Conservation (phyloP, 2,797 vertebrate genomes). For the Eupleurogrammus muticus region DNA sequence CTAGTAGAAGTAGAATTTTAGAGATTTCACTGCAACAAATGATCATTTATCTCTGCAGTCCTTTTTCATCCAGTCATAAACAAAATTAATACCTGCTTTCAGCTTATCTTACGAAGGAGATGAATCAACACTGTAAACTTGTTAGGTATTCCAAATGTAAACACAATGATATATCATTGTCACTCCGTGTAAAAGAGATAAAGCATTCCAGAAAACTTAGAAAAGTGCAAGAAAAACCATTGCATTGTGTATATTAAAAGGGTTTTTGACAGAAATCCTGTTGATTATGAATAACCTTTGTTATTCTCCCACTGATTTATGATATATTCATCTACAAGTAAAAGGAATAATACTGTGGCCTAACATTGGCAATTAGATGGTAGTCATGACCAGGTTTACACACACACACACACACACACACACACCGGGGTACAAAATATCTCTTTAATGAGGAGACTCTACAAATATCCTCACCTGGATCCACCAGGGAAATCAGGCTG, state of each 20-base stretch:
- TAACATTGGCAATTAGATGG: background rate
- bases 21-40: constrained; percentile 38
- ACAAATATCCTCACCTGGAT: background rate
- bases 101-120: constrained; percentile 43
- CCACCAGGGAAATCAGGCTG: background rate
- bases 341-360: too few species aligned
- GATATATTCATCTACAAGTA: background rate
- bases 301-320: background rate
- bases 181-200: constrained; percentile 57
- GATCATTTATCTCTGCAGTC: constrained; percentile 57
- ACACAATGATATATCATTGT: constrained; percentile 54
- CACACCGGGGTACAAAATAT: background rate
- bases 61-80: constrained; percentile 61
- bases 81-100: constrained; percentile 68
- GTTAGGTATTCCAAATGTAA: constrained; percentile 30
- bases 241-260: constrained; percentile 9
- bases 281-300: background rate
- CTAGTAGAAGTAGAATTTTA: too few species aligned
- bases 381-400: too few species aligned
- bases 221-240: constrained; percentile 22
- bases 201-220: constrained; percentile 38
- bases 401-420: too few species aligned
- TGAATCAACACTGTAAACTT: constrained; percentile 60
- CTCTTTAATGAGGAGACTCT: background rate
- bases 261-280: background rate